Percentiles rank a stretch among this genome's conserved stretches.
Evolutionary conservation across 2,888 invertebrate species (phyloP).

Genomic region (Pardosa pseudoannulata): DNA sequence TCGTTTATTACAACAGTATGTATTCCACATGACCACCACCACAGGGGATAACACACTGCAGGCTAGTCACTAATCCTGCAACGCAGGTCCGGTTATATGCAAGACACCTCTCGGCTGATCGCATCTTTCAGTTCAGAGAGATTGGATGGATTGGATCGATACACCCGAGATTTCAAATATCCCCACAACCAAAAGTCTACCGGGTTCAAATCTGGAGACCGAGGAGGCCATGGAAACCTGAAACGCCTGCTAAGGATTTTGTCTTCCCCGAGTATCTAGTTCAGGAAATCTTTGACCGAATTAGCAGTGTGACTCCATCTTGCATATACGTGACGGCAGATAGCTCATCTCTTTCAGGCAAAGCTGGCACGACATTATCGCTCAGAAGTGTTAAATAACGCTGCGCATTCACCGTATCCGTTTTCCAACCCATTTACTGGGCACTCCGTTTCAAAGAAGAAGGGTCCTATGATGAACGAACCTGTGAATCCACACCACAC

Average conservation of each 20-base stretch:
- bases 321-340: neutral
- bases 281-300: neutral
- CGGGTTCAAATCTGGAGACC: constrained; percentile 4
- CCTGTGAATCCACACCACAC: neutral
- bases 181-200: neutral
- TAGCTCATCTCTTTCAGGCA: neutral
- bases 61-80: too few relatives aligned
- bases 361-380: neutral
- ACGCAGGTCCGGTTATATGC: too few relatives aligned
- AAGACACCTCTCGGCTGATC: too few relatives aligned
- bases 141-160: neutral
- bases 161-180: constrained; percentile 14
- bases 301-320: neutral
- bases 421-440: neutral
- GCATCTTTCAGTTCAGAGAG: too few relatives aligned
- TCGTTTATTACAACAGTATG: too few relatives aligned
- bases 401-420: neutral
- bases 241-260: neutral
- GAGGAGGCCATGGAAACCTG: neutral
- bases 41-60: too few relatives aligned
- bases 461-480: neutral
- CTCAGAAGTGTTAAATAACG: neutral
- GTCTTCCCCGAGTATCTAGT: neutral
- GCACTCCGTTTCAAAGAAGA: neutral
- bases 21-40: too few relatives aligned